Conservation (phyloP, 2,888 invertebrate species). For the Apotomis turbidana region DNA sequence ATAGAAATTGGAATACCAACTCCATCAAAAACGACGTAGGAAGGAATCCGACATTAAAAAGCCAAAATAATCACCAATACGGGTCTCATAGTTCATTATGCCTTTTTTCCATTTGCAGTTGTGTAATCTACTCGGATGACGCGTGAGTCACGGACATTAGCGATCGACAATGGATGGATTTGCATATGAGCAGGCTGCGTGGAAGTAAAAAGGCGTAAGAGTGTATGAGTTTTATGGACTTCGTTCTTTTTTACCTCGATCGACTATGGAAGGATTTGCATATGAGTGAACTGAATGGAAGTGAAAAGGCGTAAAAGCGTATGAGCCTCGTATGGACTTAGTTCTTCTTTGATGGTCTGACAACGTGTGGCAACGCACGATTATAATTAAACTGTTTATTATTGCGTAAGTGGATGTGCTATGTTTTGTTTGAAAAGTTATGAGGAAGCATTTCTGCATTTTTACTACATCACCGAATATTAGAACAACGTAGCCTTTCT, state of each 20-base stretch:
- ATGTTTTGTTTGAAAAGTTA: background rate
- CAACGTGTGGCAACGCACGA: constrained; percentile 9
- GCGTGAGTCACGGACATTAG: constrained; percentile 36
- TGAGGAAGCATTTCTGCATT: too few species aligned
- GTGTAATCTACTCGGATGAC: constrained; percentile 26
- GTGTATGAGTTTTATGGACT: background rate
- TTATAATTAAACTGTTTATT: constrained; percentile 20
- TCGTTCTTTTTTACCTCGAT: background rate
- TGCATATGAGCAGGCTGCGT: constrained; percentile 16
- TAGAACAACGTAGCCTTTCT: too few species aligned
- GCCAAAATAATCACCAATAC: constrained; percentile 1
- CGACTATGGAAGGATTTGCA: background rate
- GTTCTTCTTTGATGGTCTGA: background rate
- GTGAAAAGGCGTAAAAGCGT: background rate
- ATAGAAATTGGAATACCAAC: background rate
- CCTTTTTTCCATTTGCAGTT: background rate
- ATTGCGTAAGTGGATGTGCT: constrained; percentile 24
- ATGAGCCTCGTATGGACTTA: background rate
- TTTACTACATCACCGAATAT: too few species aligned
- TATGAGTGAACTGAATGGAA: too few species aligned
- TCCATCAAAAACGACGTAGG: background rate
- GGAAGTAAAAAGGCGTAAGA: background rate
- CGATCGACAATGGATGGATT: constrained; percentile 35
- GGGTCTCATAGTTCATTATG: background rate
- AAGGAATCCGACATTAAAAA: background rate